Percentiles rank a stretch among this genome's conserved stretches.
phyloP scores from a whole-genome alignment of 2,797 vertebrate species.

The Leptatherina wallacei region DNA sequence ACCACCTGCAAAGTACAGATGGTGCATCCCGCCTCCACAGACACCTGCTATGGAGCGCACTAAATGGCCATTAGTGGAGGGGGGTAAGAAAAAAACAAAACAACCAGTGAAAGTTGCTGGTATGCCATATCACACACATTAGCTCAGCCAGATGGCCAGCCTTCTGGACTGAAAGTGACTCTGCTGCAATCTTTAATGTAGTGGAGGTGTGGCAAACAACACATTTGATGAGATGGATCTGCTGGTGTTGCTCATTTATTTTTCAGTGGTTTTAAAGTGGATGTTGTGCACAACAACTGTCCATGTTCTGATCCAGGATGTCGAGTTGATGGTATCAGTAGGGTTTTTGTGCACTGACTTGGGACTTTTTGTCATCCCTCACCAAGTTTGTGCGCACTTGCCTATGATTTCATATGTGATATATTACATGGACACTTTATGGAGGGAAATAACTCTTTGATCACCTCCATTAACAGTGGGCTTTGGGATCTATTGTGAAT shows the following conservation, averaged over 20 bases:
- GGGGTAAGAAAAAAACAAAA: constrained; percentile 71
- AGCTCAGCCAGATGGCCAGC: constrained; percentile 78
- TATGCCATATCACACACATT: constrained; percentile 71
- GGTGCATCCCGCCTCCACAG: constrained; percentile 75
- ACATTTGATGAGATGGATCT: constrained; percentile 1
- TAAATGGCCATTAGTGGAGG: constrained; percentile 74
- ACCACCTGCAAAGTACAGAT: constrained; percentile 81
- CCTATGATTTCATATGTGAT: constrained; percentile 34
- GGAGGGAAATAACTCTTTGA: constrained; percentile 61
- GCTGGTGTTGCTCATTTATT: background rate
- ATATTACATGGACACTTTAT: constrained; percentile 30
- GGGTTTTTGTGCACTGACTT: background rate
- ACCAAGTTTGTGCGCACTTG: background rate
- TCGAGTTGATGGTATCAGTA: background rate
- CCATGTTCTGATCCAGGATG: background rate
- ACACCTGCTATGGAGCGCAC: constrained; percentile 79
- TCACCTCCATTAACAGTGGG: constrained; percentile 64
- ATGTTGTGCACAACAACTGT: background rate
- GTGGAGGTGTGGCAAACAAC: constrained; percentile 24
- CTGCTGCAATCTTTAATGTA: constrained; percentile 50
- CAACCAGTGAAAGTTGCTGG: constrained; percentile 76
- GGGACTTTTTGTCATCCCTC: background rate
- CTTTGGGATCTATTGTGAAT: constrained; percentile 58
- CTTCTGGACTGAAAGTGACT: constrained; percentile 59
- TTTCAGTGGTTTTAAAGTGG: background rate